Base-by-base conservation (phyloP, 2,113 vertebrate species). In the Leptobrachium ailaonicum region DNA sequence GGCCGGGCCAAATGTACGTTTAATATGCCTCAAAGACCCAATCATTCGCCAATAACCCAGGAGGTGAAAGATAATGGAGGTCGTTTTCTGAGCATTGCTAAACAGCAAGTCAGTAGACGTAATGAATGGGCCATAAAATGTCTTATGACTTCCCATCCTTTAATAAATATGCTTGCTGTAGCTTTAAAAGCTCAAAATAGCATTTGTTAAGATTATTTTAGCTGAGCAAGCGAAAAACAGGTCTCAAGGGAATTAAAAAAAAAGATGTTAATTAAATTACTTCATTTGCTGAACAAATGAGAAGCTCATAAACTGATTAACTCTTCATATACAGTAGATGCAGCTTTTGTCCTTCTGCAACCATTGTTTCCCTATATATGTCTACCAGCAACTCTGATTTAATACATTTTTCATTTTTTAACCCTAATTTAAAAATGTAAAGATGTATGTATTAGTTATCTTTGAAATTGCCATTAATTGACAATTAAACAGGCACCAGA, bases 231-330 rank as follows among this genome's bases (percentile, higher is more conserved):
- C 67, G 63, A 80, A 80, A 80, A 68, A 80, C 71, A 40, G 50
- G 53, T 80, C 78, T 71, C 62, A 73, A 73, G 71, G 78, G 78
- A 80, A 80, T 80, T 73, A 73, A 80, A 60, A 77, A 50, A 79
- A 80, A 80, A 80, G 71, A 71, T 73, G 78, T 80, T 80, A 80
- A 80, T 80, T 80, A 80, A 80, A 80, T 80, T 80, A 80, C 78
- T 80, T 80, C 78, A 80, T 80, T 80, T 80, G 71, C 78, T 45
- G 53, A 72, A 72, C 62, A 80, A 80, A 80, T 73, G 62, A 80
- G 47, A 67, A 73, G 78, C 78, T 64, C 50, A 80, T 80, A 73
- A 80, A 80, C 73, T 45, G 70, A 66, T 80, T 73, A 80, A 80
- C 63, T 71, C 78, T 80, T 80, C 66, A 73, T 53, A 43, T 58